Evolutionary conservation across 2,888 invertebrate species (phyloP).

Genomic region (Drepanosiphum platanoidis): DNA sequence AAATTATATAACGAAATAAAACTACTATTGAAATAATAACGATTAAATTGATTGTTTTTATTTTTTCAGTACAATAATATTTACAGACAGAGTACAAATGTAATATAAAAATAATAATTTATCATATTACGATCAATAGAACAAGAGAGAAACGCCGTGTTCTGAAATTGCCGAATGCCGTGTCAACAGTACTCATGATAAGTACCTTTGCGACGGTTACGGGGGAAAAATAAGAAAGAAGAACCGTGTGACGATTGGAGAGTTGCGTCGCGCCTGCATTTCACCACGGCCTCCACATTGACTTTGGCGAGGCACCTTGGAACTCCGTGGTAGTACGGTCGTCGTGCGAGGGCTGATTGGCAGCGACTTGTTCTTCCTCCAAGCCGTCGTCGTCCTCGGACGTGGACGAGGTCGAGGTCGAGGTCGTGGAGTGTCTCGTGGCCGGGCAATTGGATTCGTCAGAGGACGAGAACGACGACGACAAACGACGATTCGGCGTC

Average conservation of each 20-base stretch:
- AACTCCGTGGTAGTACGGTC: constrained; percentile 12
- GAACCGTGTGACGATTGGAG: background rate
- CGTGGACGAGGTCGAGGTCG: background rate
- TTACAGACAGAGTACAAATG: background rate
- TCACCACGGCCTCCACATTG: constrained; percentile 57
- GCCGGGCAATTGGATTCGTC: background rate
- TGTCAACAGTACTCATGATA: background rate
- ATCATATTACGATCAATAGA: too few relatives aligned
- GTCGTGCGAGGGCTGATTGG: background rate
- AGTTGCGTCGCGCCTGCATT: background rate
- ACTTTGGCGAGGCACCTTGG: background rate
- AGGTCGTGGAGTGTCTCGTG: background rate
- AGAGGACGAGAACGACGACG: background rate
- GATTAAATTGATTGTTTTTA: background rate
- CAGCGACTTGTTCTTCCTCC: background rate
- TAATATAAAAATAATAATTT: background rate
- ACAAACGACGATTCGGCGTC: background rate
- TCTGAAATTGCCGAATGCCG: too few relatives aligned
- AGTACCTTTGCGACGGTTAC: too few relatives aligned
- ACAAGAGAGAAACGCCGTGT: too few relatives aligned
- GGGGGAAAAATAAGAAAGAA: too few relatives aligned
- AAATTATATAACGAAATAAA: constrained; percentile 11
- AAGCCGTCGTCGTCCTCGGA: constrained; percentile 15
- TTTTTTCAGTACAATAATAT: background rate
- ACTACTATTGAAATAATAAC: constrained; percentile 13